Evolutionary conservation across 2,797 vertebrate species (phyloP).

Genomic region (Pantherophis vulpinus): DNA sequence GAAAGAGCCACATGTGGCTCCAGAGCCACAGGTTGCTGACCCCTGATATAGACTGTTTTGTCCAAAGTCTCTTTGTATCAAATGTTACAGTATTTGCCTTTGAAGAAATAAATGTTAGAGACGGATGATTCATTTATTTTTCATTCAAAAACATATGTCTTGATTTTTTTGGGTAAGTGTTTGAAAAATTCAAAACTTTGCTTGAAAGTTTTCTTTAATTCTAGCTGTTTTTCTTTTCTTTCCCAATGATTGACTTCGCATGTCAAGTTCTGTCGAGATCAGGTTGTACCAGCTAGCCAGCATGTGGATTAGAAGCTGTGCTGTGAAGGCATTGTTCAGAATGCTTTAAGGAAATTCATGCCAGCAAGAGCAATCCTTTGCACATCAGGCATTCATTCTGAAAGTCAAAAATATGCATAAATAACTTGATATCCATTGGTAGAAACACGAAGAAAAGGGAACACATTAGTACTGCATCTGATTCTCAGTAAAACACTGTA

Average conservation of each 20-base stretch:
- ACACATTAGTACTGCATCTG: not conserved
- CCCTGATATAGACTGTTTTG: not conserved
- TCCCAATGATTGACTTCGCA: slow-evolving; percentile 26
- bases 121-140: not conserved
- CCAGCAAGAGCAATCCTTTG: not conserved
- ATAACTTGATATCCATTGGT: not conserved
- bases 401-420: not conserved
- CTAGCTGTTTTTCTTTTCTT: slow-evolving; percentile 15
- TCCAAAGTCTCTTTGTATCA: not conserved
- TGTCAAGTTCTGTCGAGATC: slow-evolving; percentile 15
- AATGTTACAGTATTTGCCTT: not conserved
- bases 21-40: too few relatives aligned
- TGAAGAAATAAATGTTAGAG: not conserved
- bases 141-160: not conserved
- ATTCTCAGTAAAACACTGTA: not conserved
- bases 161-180: not conserved
- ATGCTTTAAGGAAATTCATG: not conserved
- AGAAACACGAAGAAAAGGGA: not conserved
- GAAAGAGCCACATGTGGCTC: too few relatives aligned
- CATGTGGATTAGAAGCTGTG: not conserved
- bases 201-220: not conserved
- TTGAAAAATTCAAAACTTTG: slow-evolving; percentile 23
- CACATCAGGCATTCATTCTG: not conserved
- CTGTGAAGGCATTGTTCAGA: not conserved
- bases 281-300: slow-evolving; percentile 13